Evolutionary conservation across 2,888 invertebrate genomes (phyloP).

Genomic region (Folsomia candida): DNA sequence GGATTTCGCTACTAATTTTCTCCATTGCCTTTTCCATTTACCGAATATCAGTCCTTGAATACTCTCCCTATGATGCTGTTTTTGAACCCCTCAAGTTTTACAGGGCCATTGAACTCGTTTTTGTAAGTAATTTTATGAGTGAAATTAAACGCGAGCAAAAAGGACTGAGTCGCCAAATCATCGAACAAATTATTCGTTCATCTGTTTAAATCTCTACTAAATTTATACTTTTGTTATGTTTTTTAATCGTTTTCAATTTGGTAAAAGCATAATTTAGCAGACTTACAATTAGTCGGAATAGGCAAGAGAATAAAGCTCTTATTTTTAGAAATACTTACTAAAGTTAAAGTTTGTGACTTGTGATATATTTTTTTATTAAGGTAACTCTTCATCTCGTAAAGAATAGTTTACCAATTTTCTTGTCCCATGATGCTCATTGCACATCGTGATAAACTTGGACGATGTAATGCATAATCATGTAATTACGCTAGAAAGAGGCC

Average conservation of each 20-base stretch:
- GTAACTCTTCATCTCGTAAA: too few species aligned
- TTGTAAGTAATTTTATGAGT: constrained; percentile 40
- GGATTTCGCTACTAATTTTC: constrained; percentile 31
- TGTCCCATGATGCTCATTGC: background rate
- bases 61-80: constrained; percentile 39
- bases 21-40: constrained; percentile 36
- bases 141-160: constrained; percentile 35
- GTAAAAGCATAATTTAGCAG: too few species aligned
- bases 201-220: constrained; percentile 16
- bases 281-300: too few species aligned
- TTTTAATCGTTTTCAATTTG: too few species aligned
- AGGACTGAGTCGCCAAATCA: constrained; percentile 37
- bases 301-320: too few species aligned
- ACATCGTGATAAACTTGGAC: background rate
- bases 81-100: constrained; percentile 43
- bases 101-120: constrained; percentile 37
- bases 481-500: background rate
- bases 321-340: too few species aligned
- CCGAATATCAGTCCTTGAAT: constrained; percentile 35
- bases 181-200: constrained; percentile 38
- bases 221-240: background rate
- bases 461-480: background rate
- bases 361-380: too few species aligned
- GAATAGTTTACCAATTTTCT: background rate
- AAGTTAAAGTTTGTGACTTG: too few species aligned